Evolutionary conservation across 2,113 vertebrate species (phyloP).

Genomic region (Pontoporia blainvillei): DNA sequence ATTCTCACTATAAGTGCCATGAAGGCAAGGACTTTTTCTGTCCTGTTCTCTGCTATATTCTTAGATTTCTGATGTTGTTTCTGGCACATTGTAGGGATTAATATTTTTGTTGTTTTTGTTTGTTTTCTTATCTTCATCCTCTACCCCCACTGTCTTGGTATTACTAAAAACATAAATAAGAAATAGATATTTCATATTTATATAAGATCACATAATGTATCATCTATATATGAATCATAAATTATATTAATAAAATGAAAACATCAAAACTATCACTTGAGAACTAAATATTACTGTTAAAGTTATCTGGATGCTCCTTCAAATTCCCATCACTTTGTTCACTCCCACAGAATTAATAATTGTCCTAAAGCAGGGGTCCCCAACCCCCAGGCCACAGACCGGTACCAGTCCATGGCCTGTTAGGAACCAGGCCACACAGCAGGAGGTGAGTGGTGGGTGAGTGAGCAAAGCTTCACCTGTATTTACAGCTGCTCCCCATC

Average conservation of each 20-base stretch:
- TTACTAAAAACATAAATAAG: neutral
- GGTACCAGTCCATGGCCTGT: no score
- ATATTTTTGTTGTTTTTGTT: neutral
- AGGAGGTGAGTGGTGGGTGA: no score
- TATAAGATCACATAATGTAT: neutral
- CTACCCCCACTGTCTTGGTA: neutral
- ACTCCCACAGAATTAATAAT: neutral
- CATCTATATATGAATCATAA: neutral
- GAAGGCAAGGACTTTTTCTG: neutral
- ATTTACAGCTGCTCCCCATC: no score
- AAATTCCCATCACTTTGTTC: neutral
- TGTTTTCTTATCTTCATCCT: neutral
- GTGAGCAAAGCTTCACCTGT: no score
- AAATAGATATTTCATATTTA: neutral
- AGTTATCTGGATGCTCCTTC: neutral
- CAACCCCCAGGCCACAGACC: no score
- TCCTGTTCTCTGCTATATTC: neutral
- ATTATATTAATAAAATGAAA: neutral
- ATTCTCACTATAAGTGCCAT: neutral
- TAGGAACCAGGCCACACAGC: no score
- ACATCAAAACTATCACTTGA: neutral
- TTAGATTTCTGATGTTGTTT: neutral
- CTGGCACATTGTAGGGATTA: neutral
- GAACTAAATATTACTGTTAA: neutral
- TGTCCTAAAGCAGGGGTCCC: neutral